These are phyloP conservation scores for Talpa occidentalis DNA, from an alignment of 2,113 vertebrate genomes.

Conservation along the genomic window DNA sequence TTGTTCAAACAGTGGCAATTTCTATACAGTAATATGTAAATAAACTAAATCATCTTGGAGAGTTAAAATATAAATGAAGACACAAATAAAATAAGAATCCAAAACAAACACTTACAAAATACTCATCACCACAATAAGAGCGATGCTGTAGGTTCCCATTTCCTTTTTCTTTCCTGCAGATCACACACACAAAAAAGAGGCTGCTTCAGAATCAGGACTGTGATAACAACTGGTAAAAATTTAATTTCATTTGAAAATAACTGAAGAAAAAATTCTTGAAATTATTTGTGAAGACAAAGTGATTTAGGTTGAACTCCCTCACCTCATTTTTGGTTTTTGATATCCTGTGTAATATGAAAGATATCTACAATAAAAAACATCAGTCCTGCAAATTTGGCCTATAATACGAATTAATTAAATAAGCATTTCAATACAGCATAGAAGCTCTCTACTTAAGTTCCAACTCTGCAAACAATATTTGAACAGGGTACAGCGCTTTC, in stretches of 20 bases:
- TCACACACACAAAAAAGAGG: constrained; percentile 50
- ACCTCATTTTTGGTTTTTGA: not conserved
- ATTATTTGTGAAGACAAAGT: constrained; percentile 34
- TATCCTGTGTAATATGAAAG: not conserved
- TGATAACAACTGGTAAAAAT: not conserved
- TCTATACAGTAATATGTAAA: not conserved
- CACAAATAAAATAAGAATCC: constrained; percentile 18
- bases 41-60: constrained; percentile 2
- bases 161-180: constrained; percentile 84
- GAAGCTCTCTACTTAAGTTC: not conserved
- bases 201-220: not conserved
- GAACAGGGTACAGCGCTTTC: not conserved
- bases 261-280: not conserved
- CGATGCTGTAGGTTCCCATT: constrained; percentile 77
- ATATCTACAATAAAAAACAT: not conserved
- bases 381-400: constrained; percentile 14
- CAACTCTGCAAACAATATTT: constrained; percentile 16
- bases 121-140: constrained; percentile 88
- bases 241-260: constrained; percentile 35
- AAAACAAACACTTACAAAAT: constrained; percentile 87
- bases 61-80: constrained; percentile 34
- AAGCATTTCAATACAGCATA: constrained; percentile 35
- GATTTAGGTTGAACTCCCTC: not conserved
- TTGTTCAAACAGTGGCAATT: constrained; percentile 24
- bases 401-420: constrained; percentile 51